Evolutionary conservation across 2,888 invertebrate species (phyloP).

Genomic region (Arge pagana): DNA sequence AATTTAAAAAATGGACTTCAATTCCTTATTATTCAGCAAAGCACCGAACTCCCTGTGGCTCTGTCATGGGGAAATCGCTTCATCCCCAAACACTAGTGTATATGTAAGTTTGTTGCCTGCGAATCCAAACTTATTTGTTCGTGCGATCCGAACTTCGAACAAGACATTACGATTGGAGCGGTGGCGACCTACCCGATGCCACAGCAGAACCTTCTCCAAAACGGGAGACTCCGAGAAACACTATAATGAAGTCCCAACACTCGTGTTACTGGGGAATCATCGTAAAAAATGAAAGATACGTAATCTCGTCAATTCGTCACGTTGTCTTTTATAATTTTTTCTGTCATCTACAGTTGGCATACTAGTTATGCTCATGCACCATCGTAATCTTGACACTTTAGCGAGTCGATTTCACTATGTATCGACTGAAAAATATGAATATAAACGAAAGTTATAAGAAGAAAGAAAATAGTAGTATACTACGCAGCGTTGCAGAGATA

Average conservation of each 20-base stretch:
- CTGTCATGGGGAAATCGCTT: too few relatives aligned
- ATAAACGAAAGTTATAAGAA: neutral
- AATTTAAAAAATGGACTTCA: too few relatives aligned
- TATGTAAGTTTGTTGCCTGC: too few relatives aligned
- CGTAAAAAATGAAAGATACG: neutral
- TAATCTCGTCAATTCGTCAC: neutral
- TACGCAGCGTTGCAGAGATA: constrained; percentile 5
- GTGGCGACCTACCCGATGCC: too few relatives aligned
- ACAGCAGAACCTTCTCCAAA: too few relatives aligned
- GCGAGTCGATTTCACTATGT: constrained; percentile 4
- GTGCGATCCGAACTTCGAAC: too few relatives aligned
- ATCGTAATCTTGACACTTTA: constrained; percentile 3
- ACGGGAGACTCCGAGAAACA: too few relatives aligned
- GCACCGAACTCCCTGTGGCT: too few relatives aligned
- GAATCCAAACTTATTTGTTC: too few relatives aligned
- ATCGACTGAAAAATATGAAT: neutral
- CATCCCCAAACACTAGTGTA: too few relatives aligned
- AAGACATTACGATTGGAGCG: too few relatives aligned
- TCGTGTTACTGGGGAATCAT: neutral
- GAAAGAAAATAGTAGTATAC: neutral
- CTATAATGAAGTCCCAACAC: neutral
- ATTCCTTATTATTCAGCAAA: too few relatives aligned
- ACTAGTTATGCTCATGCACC: neutral
- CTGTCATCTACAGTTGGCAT: neutral
- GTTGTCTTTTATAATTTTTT: neutral